Percentiles rank a stretch among this genome's conserved stretches.
phyloP scores from a whole-genome alignment of 2,797 vertebrate species.

The Zalophus californianus region DNA sequence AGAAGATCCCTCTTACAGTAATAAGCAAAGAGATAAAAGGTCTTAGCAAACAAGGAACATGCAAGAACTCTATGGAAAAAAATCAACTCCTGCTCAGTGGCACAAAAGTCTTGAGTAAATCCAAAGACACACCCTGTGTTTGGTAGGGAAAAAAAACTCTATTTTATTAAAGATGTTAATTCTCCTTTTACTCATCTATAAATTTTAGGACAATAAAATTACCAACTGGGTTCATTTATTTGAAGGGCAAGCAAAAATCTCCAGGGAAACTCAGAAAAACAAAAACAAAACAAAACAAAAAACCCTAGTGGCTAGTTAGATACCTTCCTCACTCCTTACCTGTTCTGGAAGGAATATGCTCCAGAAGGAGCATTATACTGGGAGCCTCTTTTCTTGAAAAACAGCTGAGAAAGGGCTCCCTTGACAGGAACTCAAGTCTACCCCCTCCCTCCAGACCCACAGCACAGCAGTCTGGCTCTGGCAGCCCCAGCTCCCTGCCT shows the following conservation, averaged over 20 bases:
- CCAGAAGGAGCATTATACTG: neutral
- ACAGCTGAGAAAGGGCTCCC: neutral
- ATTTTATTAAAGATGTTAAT: constrained; percentile 11
- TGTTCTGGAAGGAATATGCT: neutral
- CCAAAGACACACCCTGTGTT: neutral
- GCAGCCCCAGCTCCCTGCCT: neutral
- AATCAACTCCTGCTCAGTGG: neutral
- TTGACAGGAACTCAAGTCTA: neutral
- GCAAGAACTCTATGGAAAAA: neutral
- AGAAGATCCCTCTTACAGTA: neutral
- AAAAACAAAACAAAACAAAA: neutral
- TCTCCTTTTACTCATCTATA: neutral
- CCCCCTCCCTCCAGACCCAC: neutral
- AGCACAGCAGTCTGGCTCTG: neutral
- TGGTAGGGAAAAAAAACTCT: neutral
- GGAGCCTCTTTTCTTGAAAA: neutral
- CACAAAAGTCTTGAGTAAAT: neutral
- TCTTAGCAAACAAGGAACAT: neutral
- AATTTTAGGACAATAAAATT: neutral
- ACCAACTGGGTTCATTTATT: neutral
- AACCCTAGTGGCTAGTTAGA: neutral
- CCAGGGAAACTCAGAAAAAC: neutral
- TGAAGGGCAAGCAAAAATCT: neutral
- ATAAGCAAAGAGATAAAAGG: neutral
- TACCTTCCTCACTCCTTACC: neutral